A percentile compares a stretch with the other conserved stretches of the same genome.
Evolutionary conservation across 2,797 vertebrate species (phyloP).

Genomic region (Hydrolagus colliei): DNA sequence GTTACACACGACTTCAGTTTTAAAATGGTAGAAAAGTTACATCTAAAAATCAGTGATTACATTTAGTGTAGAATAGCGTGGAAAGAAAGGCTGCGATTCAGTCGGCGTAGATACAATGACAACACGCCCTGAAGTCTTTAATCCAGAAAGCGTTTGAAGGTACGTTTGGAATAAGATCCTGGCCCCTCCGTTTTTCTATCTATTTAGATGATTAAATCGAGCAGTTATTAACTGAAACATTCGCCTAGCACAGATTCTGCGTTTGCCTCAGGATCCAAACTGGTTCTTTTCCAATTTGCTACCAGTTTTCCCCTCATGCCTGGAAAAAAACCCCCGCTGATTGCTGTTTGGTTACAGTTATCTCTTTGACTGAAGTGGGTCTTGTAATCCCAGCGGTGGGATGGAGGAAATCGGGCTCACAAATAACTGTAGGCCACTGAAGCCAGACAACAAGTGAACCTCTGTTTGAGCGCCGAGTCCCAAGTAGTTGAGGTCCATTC

Average conservation of each 20-base stretch:
- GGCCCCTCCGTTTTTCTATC: not conserved
- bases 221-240: slow-evolving; percentile 21
- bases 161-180: slow-evolving; percentile 4
- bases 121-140: not conserved
- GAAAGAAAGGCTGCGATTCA: not conserved
- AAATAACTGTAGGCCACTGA: slow-evolving; percentile 42
- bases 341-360: not conserved
- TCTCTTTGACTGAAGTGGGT: slow-evolving; percentile 21
- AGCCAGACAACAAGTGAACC: slow-evolving; percentile 49
- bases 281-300: slow-evolving; percentile 10
- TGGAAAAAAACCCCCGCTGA: not conserved
- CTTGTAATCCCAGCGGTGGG: slow-evolving; percentile 40
- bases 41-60: not conserved
- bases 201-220: slow-evolving; percentile 19
- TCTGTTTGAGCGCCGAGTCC: slow-evolving; percentile 48
- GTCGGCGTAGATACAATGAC: not conserved
- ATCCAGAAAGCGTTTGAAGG: not conserved
- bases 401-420: slow-evolving; percentile 51
- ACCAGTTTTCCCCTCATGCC: not conserved
- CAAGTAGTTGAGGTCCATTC: slow-evolving; percentile 38
- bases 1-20: too few species aligned
- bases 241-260: not conserved
- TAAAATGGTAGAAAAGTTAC: too few species aligned
- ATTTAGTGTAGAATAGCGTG: not conserved
- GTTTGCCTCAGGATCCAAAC: not conserved